Percentiles rank a stretch among this genome's conserved stretches.
phyloP scores from a whole-genome alignment of 2,113 vertebrate species.

The Antechinus stuartii region DNA sequence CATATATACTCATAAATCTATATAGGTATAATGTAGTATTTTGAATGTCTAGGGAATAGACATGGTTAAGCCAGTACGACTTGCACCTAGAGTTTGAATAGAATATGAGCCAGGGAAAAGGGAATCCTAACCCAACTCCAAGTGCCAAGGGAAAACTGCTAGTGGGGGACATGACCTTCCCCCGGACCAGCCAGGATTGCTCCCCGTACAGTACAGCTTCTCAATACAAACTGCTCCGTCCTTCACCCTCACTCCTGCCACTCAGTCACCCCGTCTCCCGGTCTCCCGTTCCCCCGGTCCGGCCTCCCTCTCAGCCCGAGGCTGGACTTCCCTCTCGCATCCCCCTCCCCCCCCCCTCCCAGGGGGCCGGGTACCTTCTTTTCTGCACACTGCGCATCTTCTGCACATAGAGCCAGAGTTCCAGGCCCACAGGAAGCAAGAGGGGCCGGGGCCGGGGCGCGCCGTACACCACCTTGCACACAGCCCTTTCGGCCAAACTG shows the following conservation, averaged over 20 bases:
- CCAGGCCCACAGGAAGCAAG: conserved; percentile 85
- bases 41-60: not conserved
- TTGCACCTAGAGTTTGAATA: not conserved
- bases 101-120: not conserved
- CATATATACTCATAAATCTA: no score
- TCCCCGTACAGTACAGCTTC: not conserved
- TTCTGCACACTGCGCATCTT: conserved; percentile 84
- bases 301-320: not conserved
- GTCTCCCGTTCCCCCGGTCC: no score
- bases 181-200: not conserved
- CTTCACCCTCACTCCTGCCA: not conserved
- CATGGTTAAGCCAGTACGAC: not conserved
- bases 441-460: conserved; percentile 83
- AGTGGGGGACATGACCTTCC: not conserved
- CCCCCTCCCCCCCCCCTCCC: not conserved
- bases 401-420: conserved; percentile 86
- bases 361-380: conserved; percentile 82
- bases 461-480: conserved; percentile 86
- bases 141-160: not conserved
- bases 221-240: no score
- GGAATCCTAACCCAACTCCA: not conserved
- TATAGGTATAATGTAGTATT: not conserved
- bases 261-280: not conserved
- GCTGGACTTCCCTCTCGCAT: not conserved
- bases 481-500: conserved; percentile 84